Evolutionary conservation across 2,888 invertebrate species (phyloP).

Genomic region (Calameuta filiformis): DNA sequence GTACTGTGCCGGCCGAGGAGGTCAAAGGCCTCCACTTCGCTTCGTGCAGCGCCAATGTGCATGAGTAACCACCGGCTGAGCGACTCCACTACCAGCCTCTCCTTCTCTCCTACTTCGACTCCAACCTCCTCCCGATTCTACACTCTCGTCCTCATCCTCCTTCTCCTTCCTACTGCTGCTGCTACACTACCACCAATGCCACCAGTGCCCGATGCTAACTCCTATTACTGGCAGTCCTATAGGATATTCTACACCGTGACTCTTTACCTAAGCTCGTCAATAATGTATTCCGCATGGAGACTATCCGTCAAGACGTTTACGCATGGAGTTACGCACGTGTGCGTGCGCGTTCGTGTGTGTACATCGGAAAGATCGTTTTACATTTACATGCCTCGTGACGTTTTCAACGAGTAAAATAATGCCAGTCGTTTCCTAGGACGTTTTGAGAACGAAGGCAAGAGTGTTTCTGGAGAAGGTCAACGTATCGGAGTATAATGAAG

Average conservation of each 20-base stretch:
- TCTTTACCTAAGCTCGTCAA: conserved; percentile 32
- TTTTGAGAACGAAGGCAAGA: conserved; percentile 45
- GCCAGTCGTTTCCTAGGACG: conserved; percentile 39
- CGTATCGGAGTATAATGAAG: conserved; percentile 37
- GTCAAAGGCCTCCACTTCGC: conserved; percentile 63
- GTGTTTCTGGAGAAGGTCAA: conserved; percentile 48
- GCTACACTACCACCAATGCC: neutral
- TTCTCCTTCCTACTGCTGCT: neutral
- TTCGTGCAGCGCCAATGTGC: conserved; percentile 45
- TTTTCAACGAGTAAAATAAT: conserved; percentile 28
- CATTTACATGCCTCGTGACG: neutral
- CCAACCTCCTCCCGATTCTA: neutral
- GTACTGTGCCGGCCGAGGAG: conserved; percentile 40
- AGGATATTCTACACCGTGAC: neutral
- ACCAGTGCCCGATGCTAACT: neutral
- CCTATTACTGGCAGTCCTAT: neutral
- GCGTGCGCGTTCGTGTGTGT: conserved; percentile 10
- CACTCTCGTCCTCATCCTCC: conserved; percentile 4
- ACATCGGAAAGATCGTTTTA: neutral
- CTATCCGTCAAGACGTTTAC: conserved; percentile 27
- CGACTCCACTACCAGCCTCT: conserved; percentile 22
- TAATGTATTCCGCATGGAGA: conserved; percentile 46
- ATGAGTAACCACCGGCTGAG: conserved; percentile 44
- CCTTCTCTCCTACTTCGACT: conserved; percentile 18
- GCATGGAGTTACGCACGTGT: conserved; percentile 6